Evolutionary conservation across 2,888 invertebrate species (phyloP).

Genomic region (Ophion obscuratus): DNA sequence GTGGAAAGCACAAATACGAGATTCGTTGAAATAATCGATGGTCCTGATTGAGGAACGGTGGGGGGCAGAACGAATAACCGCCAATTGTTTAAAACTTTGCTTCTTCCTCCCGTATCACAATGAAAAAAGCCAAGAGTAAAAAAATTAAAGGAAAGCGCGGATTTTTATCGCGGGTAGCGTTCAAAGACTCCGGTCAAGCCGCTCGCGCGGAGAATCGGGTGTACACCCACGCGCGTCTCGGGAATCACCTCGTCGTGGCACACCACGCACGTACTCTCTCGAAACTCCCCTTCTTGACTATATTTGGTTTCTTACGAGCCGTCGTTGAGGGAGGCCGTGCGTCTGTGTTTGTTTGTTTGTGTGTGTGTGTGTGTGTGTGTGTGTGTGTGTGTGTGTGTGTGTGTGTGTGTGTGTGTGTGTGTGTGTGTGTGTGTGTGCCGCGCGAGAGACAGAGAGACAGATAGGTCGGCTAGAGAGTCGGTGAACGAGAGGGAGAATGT

Average conservation of each 20-base stretch:
- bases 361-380: neutral
- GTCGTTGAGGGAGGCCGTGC: slow-evolving; percentile 27
- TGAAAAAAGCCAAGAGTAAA: neutral
- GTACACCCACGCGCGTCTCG: slow-evolving; percentile 57
- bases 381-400: neutral
- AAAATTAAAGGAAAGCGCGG: neutral
- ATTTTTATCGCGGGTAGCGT: slow-evolving; percentile 7
- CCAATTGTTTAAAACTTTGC: neutral
- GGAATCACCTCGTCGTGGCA: slow-evolving; percentile 53
- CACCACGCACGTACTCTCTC: slow-evolving; percentile 40
- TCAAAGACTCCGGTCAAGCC: slow-evolving; percentile 38
- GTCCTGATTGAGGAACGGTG: neutral
- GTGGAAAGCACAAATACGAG: neutral
- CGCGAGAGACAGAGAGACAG: slow-evolving; percentile 41
- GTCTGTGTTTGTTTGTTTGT: neutral
- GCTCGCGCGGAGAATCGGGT: slow-evolving; percentile 29
- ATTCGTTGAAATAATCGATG: neutral
- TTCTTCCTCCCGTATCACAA: neutral
- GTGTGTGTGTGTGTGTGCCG: neutral
- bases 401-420: neutral
- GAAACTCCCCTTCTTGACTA: slow-evolving; percentile 66
- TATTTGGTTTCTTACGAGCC: slow-evolving; percentile 64
- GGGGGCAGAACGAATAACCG: neutral
- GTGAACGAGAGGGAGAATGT: slow-evolving; percentile 28
- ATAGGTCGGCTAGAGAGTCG: neutral